Base-by-base conservation (phyloP, 2,797 vertebrate species). In the Rousettus madagascariensis region DNA sequence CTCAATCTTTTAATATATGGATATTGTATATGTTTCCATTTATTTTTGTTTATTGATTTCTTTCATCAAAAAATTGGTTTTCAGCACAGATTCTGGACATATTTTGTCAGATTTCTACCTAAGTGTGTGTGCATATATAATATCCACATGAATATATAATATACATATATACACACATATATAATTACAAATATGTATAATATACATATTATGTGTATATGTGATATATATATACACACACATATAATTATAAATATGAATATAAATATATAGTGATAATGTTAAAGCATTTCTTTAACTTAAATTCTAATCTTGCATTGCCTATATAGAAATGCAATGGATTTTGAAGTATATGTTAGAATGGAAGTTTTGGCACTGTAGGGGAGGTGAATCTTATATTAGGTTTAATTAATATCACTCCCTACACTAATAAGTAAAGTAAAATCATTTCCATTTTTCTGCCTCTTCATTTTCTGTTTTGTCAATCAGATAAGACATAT, bases 371-470 rank as follows among this genome's bases (percentile, higher is more conserved):
- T 63, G 46, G 22, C 43, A 59, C 0, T 22, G 22, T 11, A 61
- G 6, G n/a, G 1, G 63, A 59, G 3, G 6, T 68, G 43, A 87
- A 85, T 57, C 49, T 90, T 33, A 94, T 46, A 88, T 77, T 84
- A 93, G 43, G 30, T 49, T 96, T 95, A 95, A 84, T 66, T 74
- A 92, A 53, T 85, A 1, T 71, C 80, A 71, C 41, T 38, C 26
- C 24, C 13, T 57, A 19, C 6, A 7, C 12, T 53, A 53, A 17
- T 46, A 51, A 91, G 26, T n/a, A 51, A 92, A 87, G 28, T 55
- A 30, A 83, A 72, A 78, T 2, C 8, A 3, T n/a, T 66, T 13
- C 13, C 5, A 57, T 59, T 80, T 66, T 51, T 49, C 57, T 71
- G 12, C 41, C 8, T 94, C 36, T 93, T 57, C n/a, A 83, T 55